phyloP scores from a whole-genome alignment of 2,888 invertebrate genomes.

The Phyto melanocephala region DNA sequence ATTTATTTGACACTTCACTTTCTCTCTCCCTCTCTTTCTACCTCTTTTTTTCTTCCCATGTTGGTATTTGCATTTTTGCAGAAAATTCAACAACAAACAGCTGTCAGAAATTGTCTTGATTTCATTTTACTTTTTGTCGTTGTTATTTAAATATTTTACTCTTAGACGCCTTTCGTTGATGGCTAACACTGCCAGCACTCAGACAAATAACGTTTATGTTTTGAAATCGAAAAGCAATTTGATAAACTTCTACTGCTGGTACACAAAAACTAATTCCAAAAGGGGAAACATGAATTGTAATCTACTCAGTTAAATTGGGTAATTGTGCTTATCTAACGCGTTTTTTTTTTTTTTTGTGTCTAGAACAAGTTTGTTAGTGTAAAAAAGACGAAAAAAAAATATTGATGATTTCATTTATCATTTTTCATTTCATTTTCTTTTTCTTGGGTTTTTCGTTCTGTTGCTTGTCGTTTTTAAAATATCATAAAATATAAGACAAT shows the following conservation, averaged over 20 bases:
- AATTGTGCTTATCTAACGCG: slow-evolving; percentile 66
- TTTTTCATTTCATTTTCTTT: slow-evolving; percentile 4
- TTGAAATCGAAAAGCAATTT: slow-evolving; percentile 57
- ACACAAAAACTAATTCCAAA: slow-evolving; percentile 1
- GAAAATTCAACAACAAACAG: slow-evolving; percentile 14
- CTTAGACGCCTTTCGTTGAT: slow-evolving; percentile 24
- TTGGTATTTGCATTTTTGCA: background rate
- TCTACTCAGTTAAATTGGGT: slow-evolving; percentile 64
- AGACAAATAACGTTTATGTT: background rate
- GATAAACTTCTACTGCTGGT: slow-evolving; percentile 30
- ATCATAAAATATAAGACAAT: slow-evolving; percentile 53
- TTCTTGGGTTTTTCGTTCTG: background rate
- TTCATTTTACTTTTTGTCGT: background rate
- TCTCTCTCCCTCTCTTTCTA: too few species aligned
- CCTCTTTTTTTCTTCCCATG: too few species aligned
- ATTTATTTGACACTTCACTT: slow-evolving; percentile 42
- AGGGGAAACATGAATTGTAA: slow-evolving; percentile 56
- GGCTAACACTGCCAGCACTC: background rate
- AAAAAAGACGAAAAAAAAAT: slow-evolving; percentile 11
- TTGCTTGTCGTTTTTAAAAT: slow-evolving; percentile 32
- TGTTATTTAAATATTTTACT: slow-evolving; percentile 38
- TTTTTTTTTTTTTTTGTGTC: slow-evolving; percentile 38
- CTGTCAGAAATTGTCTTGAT: slow-evolving; percentile 40
- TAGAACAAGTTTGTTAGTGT: background rate
- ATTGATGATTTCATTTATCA: slow-evolving; percentile 24